Evolutionary conservation across 2,797 vertebrate genomes (phyloP).

Genomic region (Xenentodon cancila): DNA sequence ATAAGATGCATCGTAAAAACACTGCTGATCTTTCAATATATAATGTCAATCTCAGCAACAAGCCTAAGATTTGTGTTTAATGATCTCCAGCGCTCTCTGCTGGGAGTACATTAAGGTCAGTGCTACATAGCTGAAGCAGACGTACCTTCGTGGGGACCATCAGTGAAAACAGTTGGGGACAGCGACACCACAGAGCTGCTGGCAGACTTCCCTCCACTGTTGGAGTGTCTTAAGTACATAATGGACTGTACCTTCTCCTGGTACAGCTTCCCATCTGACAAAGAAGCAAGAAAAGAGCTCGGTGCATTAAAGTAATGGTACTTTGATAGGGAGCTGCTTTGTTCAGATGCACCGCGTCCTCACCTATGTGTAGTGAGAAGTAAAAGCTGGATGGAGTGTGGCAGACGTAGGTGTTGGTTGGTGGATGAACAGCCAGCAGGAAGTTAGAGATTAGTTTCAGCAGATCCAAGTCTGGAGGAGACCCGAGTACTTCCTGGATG

Average conservation of each 20-base stretch:
- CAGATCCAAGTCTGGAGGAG: constrained; percentile 94
- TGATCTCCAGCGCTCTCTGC: constrained; percentile 8
- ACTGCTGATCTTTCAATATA: no score
- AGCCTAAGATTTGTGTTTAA: constrained; percentile 9
- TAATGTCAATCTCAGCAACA: no score
- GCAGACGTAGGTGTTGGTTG: constrained; percentile 98
- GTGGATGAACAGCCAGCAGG: constrained; percentile 95
- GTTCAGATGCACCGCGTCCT: constrained; percentile 36
- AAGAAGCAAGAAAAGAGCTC: constrained; percentile 32
- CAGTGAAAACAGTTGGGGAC: constrained; percentile 86
- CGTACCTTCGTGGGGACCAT: constrained; percentile 84
- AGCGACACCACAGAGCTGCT: constrained; percentile 85
- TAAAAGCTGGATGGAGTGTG: constrained; percentile 98
- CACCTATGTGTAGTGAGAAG: constrained; percentile 96
- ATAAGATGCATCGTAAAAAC: no score
- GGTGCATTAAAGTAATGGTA: constrained; percentile 6
- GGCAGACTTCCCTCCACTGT: constrained; percentile 86
- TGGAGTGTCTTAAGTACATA: constrained; percentile 88
- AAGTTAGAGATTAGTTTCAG: constrained; percentile 94
- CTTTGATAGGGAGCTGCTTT: constrained; percentile 9
- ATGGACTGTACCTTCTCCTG: constrained; percentile 97
- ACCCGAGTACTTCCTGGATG: constrained; percentile 97
- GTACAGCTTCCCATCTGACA: constrained; percentile 94
- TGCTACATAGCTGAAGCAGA: background rate
- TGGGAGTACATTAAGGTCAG: background rate